phyloP scores from a whole-genome alignment of 1,140 invertebrate species.

The Heliconius hewitsoni region DNA sequence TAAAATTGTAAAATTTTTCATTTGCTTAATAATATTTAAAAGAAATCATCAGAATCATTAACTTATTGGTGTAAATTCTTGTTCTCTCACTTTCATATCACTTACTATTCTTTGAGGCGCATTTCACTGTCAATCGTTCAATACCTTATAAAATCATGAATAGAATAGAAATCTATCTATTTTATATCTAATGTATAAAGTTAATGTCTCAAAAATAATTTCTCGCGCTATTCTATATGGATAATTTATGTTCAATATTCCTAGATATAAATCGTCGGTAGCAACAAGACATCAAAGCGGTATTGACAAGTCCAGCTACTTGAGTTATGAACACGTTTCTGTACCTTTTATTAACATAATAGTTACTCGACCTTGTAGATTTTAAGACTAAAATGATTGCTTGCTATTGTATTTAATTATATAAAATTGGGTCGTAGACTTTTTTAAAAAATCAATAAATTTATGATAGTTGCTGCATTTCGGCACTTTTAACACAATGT shows the following conservation, averaged over 20 bases:
- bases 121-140: too few species aligned
- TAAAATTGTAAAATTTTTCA: too few species aligned
- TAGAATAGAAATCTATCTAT: background rate
- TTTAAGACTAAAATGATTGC: background rate
- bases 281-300: conserved; percentile 4
- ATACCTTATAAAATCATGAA: too few species aligned
- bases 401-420: background rate
- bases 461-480: too few species aligned
- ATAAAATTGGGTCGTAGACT: background rate
- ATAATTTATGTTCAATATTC: background rate
- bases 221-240: background rate
- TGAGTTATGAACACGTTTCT: conserved; percentile 4
- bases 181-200: background rate
- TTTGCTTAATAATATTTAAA: too few species aligned
- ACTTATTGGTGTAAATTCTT: too few species aligned
- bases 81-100: too few species aligned
- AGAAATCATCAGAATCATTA: too few species aligned
- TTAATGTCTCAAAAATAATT: background rate
- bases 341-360: conserved; percentile 11
- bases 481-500: too few species aligned
- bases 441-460: background rate
- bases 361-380: background rate
- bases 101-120: too few species aligned
- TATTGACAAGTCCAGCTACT: conserved; percentile 10
- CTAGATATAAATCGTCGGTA: background rate